A percentile compares a stretch with the other conserved stretches of the same genome.
phyloP scores from a whole-genome alignment of 2,797 vertebrate genomes.

The Parauchenoglanis punctatus region DNA sequence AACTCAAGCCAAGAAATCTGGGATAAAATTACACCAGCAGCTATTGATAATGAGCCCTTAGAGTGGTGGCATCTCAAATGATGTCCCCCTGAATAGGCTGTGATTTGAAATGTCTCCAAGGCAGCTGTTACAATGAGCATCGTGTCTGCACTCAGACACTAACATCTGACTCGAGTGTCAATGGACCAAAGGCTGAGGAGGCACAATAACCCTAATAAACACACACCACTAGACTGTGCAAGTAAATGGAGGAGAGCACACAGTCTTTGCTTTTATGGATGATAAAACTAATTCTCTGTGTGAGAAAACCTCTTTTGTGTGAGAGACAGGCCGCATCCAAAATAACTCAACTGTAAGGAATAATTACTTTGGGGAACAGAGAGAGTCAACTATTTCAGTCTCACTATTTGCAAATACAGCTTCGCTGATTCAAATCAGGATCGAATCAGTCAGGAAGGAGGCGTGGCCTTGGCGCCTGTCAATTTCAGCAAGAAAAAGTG shows the following conservation, averaged over 20 bases:
- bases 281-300: slow-evolving; percentile 11
- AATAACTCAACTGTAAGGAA: not conserved
- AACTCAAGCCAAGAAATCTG: slow-evolving; percentile 47
- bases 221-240: not conserved
- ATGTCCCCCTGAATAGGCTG: slow-evolving; percentile 44
- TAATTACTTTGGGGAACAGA: not conserved
- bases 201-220: slow-evolving; percentile 14
- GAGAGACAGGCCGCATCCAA: not conserved
- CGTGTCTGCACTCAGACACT: slow-evolving; percentile 17
- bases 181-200: slow-evolving; percentile 9
- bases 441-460: not conserved
- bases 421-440: not conserved
- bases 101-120: slow-evolving; percentile 50
- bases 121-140: slow-evolving; percentile 33
- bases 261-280: not conserved
- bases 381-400: not conserved
- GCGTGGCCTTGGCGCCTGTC: not conserved
- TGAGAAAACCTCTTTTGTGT: not conserved
- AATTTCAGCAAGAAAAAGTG: not conserved
- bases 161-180: slow-evolving; percentile 18
- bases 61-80: slow-evolving; percentile 54
- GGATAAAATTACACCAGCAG: slow-evolving; percentile 56
- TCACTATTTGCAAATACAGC: not conserved
- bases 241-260: not conserved
- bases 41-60: slow-evolving; percentile 56